These are phyloP conservation scores for Branchellion lobata DNA, from an alignment of 2,888 invertebrate species.

Conservation along the genomic window DNA sequence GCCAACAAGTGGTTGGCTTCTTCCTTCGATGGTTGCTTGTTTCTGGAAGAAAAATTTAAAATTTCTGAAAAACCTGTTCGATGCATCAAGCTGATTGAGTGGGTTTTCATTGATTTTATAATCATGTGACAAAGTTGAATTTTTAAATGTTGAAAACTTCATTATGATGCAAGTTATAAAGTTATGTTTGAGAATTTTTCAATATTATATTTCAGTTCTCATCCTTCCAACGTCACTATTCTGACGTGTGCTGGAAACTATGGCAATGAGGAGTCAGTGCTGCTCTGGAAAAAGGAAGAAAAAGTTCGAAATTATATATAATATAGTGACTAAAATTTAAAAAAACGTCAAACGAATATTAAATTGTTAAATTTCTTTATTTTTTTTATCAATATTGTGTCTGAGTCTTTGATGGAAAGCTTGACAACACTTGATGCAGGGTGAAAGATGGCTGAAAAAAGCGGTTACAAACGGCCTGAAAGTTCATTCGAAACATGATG, in stretches of 20 bases:
- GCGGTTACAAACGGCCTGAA: slow-evolving; percentile 61
- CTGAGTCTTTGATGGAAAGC: no score
- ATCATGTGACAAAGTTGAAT: no score
- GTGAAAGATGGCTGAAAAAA: slow-evolving; percentile 61
- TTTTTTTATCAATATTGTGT: no score
- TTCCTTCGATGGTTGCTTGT: slow-evolving; percentile 56
- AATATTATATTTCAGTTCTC: no score
- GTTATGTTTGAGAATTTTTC: no score
- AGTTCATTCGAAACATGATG: slow-evolving; percentile 55
- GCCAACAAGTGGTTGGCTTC: slow-evolving; percentile 12
- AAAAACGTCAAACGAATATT: no score
- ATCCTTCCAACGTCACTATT: slow-evolving; percentile 56
- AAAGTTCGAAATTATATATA: slow-evolving; percentile 53
- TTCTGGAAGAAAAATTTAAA: slow-evolving; percentile 64
- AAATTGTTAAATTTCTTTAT: no score
- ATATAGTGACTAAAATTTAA: neutral
- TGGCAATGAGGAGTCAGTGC: slow-evolving; percentile 65
- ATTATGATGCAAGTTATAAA: no score
- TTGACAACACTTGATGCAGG: neutral
- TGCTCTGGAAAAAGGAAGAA: slow-evolving; percentile 63
- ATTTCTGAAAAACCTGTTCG: slow-evolving; percentile 65
- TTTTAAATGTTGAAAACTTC: neutral
- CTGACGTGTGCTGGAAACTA: slow-evolving; percentile 64
- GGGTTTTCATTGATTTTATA: neutral
- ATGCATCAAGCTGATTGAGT: slow-evolving; percentile 58